Evolutionary conservation across 1,140 invertebrate species (phyloP).

Genomic region (Paralvinella palmiformis): DNA sequence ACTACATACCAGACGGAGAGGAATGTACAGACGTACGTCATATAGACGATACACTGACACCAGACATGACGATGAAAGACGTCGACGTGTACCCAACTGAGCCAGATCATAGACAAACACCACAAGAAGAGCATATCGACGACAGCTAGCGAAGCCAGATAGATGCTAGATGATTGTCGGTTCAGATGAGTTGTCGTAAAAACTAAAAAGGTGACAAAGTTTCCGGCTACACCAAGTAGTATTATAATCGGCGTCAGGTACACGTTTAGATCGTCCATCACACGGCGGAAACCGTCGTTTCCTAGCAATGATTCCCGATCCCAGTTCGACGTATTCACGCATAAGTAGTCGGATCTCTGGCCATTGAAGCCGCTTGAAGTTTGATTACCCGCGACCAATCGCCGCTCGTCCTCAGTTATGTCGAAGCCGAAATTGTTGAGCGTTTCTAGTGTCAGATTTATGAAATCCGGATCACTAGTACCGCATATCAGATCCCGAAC

Average conservation of each 20-base stretch:
- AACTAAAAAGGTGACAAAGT: constrained; percentile 19
- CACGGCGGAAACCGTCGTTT: no score
- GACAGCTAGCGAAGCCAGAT: constrained; percentile 66
- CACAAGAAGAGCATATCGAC: constrained; percentile 68
- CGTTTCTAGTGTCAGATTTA: no score
- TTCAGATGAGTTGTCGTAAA: constrained; percentile 47
- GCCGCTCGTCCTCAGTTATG: no score
- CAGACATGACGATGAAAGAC: constrained; percentile 59
- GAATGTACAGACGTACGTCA: constrained; percentile 63
- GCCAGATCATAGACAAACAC: constrained; percentile 60
- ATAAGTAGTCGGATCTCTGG: no score
- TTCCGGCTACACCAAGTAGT: constrained; percentile 17
- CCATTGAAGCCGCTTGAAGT: no score
- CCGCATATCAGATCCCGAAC: no score
- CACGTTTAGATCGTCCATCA: constrained; percentile 10
- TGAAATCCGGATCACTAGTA: no score
- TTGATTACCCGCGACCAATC: no score
- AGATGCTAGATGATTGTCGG: constrained; percentile 62
- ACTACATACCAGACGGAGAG: constrained; percentile 75
- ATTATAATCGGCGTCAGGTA: constrained; percentile 20
- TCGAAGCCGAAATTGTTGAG: no score
- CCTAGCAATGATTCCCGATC: no score
- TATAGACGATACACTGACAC: constrained; percentile 68
- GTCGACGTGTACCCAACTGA: constrained; percentile 55
- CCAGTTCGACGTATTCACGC: no score